phyloP scores from a whole-genome alignment of 2,888 invertebrate species.

The Lasiommata megera region DNA sequence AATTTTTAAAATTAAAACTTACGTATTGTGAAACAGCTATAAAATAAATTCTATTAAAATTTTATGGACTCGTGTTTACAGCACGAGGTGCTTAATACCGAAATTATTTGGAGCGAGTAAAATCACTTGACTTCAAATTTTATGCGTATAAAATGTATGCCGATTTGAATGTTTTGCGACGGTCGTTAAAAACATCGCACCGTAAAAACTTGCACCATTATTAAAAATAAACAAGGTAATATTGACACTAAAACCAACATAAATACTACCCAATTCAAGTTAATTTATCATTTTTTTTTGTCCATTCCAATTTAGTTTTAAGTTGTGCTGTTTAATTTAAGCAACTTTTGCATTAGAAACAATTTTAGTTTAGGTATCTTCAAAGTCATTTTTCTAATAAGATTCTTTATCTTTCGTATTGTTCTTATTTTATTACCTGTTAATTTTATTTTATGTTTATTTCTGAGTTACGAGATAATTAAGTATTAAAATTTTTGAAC shows the following conservation, averaged over 20 bases:
- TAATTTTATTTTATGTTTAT: too few relatives aligned
- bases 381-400: too few relatives aligned
- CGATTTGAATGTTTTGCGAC: constrained; percentile 4
- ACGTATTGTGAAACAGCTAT: not conserved
- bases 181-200: not conserved
- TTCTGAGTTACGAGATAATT: too few relatives aligned
- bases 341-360: too few relatives aligned
- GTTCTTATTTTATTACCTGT: too few relatives aligned
- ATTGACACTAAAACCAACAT: not conserved
- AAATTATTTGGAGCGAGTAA: constrained; percentile 1
- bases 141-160: not conserved
- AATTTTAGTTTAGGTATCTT: too few relatives aligned
- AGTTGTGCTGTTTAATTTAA: not conserved
- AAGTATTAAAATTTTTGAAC: too few relatives aligned
- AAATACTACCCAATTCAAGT: not conserved
- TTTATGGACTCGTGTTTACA: constrained; percentile 3
- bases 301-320: too few relatives aligned
- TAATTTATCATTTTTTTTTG: not conserved
- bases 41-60: constrained; percentile 10
- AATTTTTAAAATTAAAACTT: not conserved
- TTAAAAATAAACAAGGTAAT: not conserved
- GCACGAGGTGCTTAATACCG: not conserved
- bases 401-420: too few relatives aligned
- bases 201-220: not conserved
- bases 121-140: not conserved